A percentile compares a stretch with the other conserved stretches of the same genome.
These are phyloP conservation scores for Blomia tropicalis DNA, from an alignment of 2,888 invertebrate genomes.

Conservation along the genomic window DNA sequence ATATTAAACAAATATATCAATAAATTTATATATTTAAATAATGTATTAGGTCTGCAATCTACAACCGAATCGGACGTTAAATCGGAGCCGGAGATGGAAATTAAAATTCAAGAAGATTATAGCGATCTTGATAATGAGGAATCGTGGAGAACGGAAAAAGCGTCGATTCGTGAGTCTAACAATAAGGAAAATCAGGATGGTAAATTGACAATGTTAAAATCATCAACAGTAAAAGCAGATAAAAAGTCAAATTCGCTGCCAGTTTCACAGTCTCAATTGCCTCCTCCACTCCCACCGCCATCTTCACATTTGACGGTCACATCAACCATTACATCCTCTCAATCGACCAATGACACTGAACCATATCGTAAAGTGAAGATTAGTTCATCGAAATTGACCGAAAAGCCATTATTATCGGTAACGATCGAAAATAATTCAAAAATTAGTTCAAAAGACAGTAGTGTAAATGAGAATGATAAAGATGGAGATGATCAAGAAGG, in stretches of 20 bases:
- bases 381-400: background rate
- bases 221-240: background rate
- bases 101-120: conserved; percentile 7
- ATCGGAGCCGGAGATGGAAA: background rate
- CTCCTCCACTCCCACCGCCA: no score
- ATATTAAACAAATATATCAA: no score
- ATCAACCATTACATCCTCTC: no score
- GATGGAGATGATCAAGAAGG: no score
- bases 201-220: no score
- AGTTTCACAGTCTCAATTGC: no score
- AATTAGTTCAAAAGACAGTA: background rate
- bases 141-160: background rate
- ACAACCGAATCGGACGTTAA: no score
- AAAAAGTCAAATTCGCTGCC: no score
- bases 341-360: background rate
- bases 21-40: background rate
- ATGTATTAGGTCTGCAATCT: background rate
- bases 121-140: background rate
- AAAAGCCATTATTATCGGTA: background rate
- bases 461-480: background rate
- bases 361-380: background rate
- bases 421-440: background rate
- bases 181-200: conserved; percentile 3
- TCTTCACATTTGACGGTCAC: no score
- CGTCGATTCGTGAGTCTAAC: background rate